These are phyloP conservation scores for Leptatherina wallacei DNA, from an alignment of 2,797 vertebrate genomes.

Conservation along the genomic window DNA sequence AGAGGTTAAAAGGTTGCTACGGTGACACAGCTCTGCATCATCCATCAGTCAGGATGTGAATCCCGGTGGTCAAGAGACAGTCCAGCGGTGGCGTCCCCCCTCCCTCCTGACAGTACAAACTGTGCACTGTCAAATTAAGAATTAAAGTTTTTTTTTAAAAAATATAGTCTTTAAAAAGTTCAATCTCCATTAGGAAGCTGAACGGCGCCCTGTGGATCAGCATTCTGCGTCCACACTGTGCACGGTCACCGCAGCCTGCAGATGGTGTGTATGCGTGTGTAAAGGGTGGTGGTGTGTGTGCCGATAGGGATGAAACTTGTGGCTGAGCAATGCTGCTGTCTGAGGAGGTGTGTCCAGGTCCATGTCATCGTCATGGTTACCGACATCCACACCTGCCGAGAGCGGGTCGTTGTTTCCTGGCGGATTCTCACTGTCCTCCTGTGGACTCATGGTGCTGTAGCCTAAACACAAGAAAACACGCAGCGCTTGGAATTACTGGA, in stretches of 20 bases:
- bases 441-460: slow-evolving; percentile 99
- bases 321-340: slow-evolving; percentile 94
- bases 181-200: slow-evolving; percentile 12
- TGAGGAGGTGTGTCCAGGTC: slow-evolving; percentile 96
- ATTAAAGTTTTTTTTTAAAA: slow-evolving; percentile 6
- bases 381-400: slow-evolving; percentile 93
- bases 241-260: slow-evolving; percentile 96
- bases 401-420: slow-evolving; percentile 94
- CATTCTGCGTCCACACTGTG: slow-evolving; percentile 97
- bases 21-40: slow-evolving; percentile 13
- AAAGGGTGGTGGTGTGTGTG: slow-evolving; percentile 88
- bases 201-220: slow-evolving; percentile 74
- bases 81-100: slow-evolving; percentile 27
- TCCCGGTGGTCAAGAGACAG: slow-evolving; percentile 15
- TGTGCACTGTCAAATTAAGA: slow-evolving; percentile 8
- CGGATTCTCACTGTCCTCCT: slow-evolving; percentile 98
- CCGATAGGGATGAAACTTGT: slow-evolving; percentile 95
- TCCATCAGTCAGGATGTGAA: slow-evolving; percentile 12
- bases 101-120: slow-evolving; percentile 18
- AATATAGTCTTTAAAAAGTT: slow-evolving; percentile 35
- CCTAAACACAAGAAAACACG: slow-evolving; percentile 77
- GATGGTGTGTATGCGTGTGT: slow-evolving; percentile 89
- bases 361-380: slow-evolving; percentile 95
- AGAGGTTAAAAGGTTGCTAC: slow-evolving; percentile 33
- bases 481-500: background rate